Conservation (phyloP, 2,113 vertebrate species). For the Brienomyrus brachyistius region DNA sequence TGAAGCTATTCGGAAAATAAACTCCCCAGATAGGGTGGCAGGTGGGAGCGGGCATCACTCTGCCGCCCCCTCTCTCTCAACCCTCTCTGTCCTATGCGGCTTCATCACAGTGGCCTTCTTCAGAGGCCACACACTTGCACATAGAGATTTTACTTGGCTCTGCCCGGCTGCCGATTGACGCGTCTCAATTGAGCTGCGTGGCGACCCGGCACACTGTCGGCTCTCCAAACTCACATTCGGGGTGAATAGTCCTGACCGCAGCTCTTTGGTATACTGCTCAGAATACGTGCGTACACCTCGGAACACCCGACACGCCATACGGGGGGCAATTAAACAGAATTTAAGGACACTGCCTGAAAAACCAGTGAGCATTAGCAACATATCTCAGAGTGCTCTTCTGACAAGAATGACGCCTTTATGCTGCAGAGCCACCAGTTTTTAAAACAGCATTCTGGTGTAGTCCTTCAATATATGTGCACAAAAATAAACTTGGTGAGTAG, state of each 20-base stretch:
- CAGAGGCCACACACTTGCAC: not conserved
- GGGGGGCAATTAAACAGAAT: not conserved
- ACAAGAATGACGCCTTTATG: not conserved
- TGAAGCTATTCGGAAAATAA: not conserved
- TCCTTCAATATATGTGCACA: not conserved
- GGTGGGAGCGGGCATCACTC: not conserved
- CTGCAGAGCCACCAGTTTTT: not conserved
- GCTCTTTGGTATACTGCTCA: slow-evolving; percentile 4
- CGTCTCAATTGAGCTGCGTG: slow-evolving; percentile 6
- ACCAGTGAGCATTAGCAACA: not conserved
- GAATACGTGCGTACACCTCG: not conserved
- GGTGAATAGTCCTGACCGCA: slow-evolving; percentile 1
- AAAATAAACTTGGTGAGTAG: not conserved
- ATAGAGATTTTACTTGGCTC: not conserved
- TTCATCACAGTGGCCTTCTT: not conserved
- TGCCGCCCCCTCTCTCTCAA: not conserved
- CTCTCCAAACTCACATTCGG: not conserved
- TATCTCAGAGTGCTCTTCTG: not conserved
- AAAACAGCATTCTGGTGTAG: not conserved
- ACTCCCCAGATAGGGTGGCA: not conserved
- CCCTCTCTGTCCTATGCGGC: not conserved
- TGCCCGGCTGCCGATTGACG: not conserved
- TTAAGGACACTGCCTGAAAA: not conserved
- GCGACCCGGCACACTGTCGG: not conserved
- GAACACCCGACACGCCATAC: not conserved